Evolutionary conservation across 2,113 vertebrate genomes (phyloP).

Genomic region (Sylvia atricapilla): DNA sequence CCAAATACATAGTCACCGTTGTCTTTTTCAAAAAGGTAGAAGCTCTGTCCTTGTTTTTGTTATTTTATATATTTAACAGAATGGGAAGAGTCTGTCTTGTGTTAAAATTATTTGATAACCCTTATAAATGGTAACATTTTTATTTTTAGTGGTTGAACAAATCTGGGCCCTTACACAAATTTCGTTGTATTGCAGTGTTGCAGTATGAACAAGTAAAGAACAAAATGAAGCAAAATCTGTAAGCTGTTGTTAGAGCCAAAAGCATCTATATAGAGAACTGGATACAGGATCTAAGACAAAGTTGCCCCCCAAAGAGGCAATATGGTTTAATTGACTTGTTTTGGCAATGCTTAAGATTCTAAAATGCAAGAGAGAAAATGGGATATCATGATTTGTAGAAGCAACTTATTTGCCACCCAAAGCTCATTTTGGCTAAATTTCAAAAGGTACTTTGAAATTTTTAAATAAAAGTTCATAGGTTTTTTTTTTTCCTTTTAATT

Average conservation of each 20-base stretch:
- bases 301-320: constrained; percentile 50
- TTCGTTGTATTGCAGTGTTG: background rate
- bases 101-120: background rate
- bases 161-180: background rate
- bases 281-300: constrained; percentile 62
- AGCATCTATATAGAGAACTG: constrained; percentile 56
- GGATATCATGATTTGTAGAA: background rate
- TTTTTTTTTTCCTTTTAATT: background rate
- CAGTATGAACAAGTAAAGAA: constrained; percentile 44
- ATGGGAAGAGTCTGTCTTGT: background rate
- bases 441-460: background rate
- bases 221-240: constrained; percentile 53
- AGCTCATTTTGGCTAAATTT: background rate
- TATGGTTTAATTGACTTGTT: constrained; percentile 72
- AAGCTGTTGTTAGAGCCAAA: constrained; percentile 64
- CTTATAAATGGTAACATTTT: constrained; percentile 8
- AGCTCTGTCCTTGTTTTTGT: background rate
- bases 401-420: background rate
- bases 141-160: constrained; percentile 25
- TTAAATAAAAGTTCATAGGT: background rate
- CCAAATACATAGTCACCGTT: background rate
- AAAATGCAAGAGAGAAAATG: constrained; percentile 50
- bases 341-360: constrained; percentile 61
- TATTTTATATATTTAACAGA: background rate
- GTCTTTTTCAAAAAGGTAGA: background rate